A percentile compares a stretch with the other conserved stretches of the same genome.
phyloP scores from a whole-genome alignment of 2,888 invertebrate genomes.

The Zaprionus lineosus region DNA sequence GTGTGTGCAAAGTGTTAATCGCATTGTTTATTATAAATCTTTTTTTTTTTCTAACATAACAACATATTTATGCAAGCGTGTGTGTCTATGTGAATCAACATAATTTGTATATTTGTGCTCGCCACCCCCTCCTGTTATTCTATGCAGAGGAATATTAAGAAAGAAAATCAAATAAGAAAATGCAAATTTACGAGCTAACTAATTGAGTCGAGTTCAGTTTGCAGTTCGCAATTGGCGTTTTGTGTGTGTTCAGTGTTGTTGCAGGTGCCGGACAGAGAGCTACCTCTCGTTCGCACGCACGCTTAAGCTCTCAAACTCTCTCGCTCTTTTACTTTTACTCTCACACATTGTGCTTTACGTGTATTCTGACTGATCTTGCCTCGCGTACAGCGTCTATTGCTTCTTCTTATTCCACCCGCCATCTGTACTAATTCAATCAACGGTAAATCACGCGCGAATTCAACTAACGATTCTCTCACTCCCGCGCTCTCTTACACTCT shows the following conservation, averaged over 20 bases:
- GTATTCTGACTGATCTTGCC: constrained; percentile 48
- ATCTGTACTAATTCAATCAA: constrained; percentile 61
- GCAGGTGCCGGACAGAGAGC: constrained; percentile 58
- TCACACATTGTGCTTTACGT: neutral
- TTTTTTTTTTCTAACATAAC: constrained; percentile 27
- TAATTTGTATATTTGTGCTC: constrained; percentile 23
- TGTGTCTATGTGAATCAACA: constrained; percentile 14
- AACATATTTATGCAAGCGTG: constrained; percentile 44
- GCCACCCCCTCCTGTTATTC: constrained; percentile 14
- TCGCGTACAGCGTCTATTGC: neutral
- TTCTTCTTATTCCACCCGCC: constrained; percentile 21
- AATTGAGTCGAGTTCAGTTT: constrained; percentile 66
- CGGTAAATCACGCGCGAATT: constrained; percentile 59
- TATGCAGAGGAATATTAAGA: constrained; percentile 36
- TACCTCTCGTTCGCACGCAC: neutral
- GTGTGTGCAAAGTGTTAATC: constrained; percentile 41
- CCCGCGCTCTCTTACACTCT: neutral
- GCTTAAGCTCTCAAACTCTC: constrained; percentile 12
- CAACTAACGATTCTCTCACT: constrained; percentile 26
- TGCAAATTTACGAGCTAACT: constrained; percentile 77
- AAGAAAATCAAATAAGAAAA: constrained; percentile 18
- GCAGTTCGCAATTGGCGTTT: constrained; percentile 33
- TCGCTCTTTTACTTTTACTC: constrained; percentile 1
- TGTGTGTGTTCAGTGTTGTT: constrained; percentile 48
- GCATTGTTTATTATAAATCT: constrained; percentile 46